Evolutionary conservation across 1,140 invertebrate species (phyloP), one percentile per base, ranked within the genome.

Genomic region (honey bee (Apis mellifera)): DNA sequence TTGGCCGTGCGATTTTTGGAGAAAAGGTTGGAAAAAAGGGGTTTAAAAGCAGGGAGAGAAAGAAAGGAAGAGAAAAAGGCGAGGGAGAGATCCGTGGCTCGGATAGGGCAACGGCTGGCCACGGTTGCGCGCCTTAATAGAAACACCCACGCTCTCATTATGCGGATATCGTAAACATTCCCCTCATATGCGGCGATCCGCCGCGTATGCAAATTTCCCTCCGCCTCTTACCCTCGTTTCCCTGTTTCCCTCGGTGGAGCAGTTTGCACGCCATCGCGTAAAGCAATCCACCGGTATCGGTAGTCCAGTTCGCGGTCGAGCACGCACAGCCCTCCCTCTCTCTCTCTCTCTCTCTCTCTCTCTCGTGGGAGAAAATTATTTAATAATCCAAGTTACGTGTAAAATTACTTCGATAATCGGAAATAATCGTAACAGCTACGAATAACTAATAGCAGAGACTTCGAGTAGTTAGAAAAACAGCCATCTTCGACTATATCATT

Each of bases 111-210:
- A 65, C 59, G 62, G 83, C 83, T 75, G 75, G 65, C 55, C 59
- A 52, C n/a, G 57, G 66, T 62, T 42, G 82, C 69, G n/a, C 42
- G 74, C 87, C 85, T 89, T 89, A 89, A 89, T 89, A 89, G 87
- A 89, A 89, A 89, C 88, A 86, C 87, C 88, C 88, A 89, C 88
- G 88, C 87, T 66, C 85, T 89, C 87, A 89, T 89, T 89, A 89
- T 89, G 85, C 87, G 84, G 83, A 89, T 89, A 89, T 89, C 88
- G 85, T 89, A 89, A 89, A 89, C 87, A 86, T 89, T 87, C 82
- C 66, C 85, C 86, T 87, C 83, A 85, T 88, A 88, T 73, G 75
- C 42, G 54, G 26, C 86, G 78, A 86, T 86, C 84, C 78, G 72
- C 83, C 83, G 32, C 86, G 79, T 87, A 89, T 89, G 88, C 87